Conservation (phyloP, 1,140 invertebrate species). For the Pristionchus pacificus region DNA sequence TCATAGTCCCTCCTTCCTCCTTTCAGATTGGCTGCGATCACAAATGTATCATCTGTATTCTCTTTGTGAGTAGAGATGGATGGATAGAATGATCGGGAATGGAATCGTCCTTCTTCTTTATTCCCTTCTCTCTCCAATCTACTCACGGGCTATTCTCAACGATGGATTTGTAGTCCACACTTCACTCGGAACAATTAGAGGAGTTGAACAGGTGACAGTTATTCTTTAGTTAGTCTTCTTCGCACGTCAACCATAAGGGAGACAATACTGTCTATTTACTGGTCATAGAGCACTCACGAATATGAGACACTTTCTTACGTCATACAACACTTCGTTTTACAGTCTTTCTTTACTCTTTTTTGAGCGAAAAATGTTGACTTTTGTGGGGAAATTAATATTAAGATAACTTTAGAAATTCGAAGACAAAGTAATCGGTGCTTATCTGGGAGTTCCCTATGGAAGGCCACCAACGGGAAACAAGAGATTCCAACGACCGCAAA, state of each 20-base stretch:
- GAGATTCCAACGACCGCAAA: constrained; percentile 43
- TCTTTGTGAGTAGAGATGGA: too few relatives aligned
- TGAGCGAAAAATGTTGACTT: neutral
- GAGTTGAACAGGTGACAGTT: constrained; percentile 35
- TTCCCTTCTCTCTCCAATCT: too few relatives aligned
- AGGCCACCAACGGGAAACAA: constrained; percentile 43
- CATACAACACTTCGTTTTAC: neutral
- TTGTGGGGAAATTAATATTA: neutral
- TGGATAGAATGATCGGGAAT: too few relatives aligned
- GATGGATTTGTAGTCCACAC: constrained; percentile 38
- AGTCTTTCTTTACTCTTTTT: neutral
- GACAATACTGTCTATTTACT: neutral
- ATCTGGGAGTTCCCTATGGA: constrained; percentile 53
- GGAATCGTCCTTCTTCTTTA: neutral
- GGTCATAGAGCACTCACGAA: too few relatives aligned
- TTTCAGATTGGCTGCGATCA: too few relatives aligned
- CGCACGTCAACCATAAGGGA: neutral
- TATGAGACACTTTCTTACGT: neutral
- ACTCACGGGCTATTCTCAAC: neutral
- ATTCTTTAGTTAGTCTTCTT: neutral
- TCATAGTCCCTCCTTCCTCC: too few relatives aligned
- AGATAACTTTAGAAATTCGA: constrained; percentile 44
- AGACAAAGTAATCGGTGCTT: constrained; percentile 35
- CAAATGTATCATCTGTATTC: too few relatives aligned
- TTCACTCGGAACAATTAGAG: constrained; percentile 40